These are phyloP conservation scores for Amblyteles armatorius DNA, from an alignment of 2,888 invertebrate genomes.

Conservation along the genomic window DNA sequence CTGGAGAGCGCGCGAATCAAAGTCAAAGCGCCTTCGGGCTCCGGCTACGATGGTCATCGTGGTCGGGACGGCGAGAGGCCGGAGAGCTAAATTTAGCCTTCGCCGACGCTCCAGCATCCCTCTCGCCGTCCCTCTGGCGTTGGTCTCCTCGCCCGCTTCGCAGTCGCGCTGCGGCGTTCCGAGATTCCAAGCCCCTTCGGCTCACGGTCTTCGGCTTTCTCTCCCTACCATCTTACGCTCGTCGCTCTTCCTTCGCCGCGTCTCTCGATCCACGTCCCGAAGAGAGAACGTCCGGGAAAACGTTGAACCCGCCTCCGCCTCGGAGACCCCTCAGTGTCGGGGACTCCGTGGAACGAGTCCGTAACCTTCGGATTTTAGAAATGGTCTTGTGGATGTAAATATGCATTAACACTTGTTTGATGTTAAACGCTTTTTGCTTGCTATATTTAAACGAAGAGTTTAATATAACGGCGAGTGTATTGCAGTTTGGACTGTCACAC, in stretches of 20 bases:
- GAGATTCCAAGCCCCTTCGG: slow-evolving; percentile 66
- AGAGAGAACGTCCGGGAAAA: slow-evolving; percentile 52
- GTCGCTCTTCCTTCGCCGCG: slow-evolving; percentile 5
- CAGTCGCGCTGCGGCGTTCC: slow-evolving; percentile 61
- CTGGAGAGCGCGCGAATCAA: slow-evolving; percentile 58
- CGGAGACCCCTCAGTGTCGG: neutral
- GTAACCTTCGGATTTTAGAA: neutral
- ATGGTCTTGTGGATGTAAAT: neutral
- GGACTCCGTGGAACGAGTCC: neutral
- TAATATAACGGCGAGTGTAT: too few species aligned
- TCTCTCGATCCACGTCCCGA: slow-evolving; percentile 25
- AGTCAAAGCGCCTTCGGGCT: slow-evolving; percentile 65
- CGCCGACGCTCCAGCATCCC: slow-evolving; percentile 40
- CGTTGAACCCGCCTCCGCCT: slow-evolving; percentile 55
- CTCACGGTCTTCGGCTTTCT: slow-evolving; percentile 34
- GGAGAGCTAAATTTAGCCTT: slow-evolving; percentile 66
- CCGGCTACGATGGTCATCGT: slow-evolving; percentile 61
- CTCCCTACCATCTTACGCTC: slow-evolving; percentile 26
- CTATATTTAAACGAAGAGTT: too few species aligned
- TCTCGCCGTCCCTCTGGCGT: neutral
- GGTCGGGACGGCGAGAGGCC: slow-evolving; percentile 36
- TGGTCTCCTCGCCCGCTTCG: slow-evolving; percentile 20
- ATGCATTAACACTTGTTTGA: neutral
- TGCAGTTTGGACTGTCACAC: too few species aligned
- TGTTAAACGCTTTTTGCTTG: neutral